Evolutionary conservation across 2,797 vertebrate genomes (phyloP), one percentile per base, ranked within the genome.

Genomic region (Hybognathus amarus): DNA sequence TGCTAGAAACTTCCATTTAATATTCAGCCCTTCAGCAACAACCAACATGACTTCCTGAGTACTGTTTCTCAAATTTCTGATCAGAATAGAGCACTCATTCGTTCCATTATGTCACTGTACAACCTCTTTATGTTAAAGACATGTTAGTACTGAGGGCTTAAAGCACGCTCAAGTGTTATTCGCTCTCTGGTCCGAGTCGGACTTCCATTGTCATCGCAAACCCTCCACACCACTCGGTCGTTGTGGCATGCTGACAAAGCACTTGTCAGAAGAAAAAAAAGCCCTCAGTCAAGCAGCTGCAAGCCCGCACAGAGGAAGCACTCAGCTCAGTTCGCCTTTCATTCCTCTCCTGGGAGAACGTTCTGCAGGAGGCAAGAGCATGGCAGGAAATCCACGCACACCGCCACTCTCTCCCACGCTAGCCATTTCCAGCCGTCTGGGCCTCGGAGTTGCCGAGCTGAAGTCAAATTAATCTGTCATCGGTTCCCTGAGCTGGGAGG

Each of bases 351-450:
- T 68, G 88, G 83, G 87, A 82, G 33, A 63, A 10, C 52, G 54
- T 80, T 87, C 80, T 82, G 69, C 15, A 30, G 64, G 79, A 86
- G 63, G 86, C 80, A 77, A 77, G 47, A 87, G 86, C 74, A 83
- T 86, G 84, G 85, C 89, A 89, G 90, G 90, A 91, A 90, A 87
- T 88, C 87, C 87, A 10, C n/a, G 73, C 88, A 67, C 63, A 70
- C 85, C 80, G 78, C 85, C 83, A 69, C 82, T 54, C 61, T 27
- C 86, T 85, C 70, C 64, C 83, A 77, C 70, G 30, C 64, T 42
- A 61, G 69, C 70, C 30, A 45, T 85, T 79, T 85, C 75, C 80
- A 86, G 83, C 38, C 42, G 42, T 67, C 85, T 86, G 63, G 64
- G 71, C 50, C 76, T 54, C 18, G 56, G 27, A 50, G 70, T 66